A percentile compares a stretch with the other conserved stretches of the same genome.
These are phyloP conservation scores for Tympanuchus pallidicinctus DNA, from an alignment of 2,113 vertebrate species.

Conservation along the genomic window DNA sequence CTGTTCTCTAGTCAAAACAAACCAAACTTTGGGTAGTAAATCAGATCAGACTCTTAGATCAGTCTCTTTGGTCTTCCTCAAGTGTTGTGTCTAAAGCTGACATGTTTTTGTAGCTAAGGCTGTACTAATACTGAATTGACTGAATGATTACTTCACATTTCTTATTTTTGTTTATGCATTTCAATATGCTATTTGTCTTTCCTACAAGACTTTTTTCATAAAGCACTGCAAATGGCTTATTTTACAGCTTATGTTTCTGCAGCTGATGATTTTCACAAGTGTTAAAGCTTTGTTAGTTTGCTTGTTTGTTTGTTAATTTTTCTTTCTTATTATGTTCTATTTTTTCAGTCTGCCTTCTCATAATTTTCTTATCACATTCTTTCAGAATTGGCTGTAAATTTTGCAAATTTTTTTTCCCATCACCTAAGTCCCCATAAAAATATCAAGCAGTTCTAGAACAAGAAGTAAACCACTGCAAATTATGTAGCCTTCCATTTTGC, in stretches of 20 bases:
- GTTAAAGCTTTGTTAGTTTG: background rate
- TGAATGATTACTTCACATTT: background rate
- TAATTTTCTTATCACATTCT: background rate
- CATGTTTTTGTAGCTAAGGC: background rate
- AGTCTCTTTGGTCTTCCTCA: background rate
- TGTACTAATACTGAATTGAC: background rate
- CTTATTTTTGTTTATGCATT: background rate
- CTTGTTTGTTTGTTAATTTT: background rate
- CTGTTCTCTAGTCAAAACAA: constrained; percentile 1
- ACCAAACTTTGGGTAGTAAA: background rate
- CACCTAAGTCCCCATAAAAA: background rate
- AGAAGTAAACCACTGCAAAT: background rate
- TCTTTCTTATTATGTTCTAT: background rate
- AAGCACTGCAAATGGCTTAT: background rate
- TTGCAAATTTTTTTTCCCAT: background rate
- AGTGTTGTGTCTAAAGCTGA: background rate
- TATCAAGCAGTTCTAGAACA: background rate
- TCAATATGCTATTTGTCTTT: background rate
- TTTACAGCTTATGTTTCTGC: background rate
- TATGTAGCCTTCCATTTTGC: background rate
- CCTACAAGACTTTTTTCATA: background rate
- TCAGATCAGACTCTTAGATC: background rate
- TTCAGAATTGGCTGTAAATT: background rate
- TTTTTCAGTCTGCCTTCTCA: background rate
- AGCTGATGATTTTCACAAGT: background rate